phyloP scores from a whole-genome alignment of 2,113 vertebrate genomes.

The Thinocorus orbignyianus region DNA sequence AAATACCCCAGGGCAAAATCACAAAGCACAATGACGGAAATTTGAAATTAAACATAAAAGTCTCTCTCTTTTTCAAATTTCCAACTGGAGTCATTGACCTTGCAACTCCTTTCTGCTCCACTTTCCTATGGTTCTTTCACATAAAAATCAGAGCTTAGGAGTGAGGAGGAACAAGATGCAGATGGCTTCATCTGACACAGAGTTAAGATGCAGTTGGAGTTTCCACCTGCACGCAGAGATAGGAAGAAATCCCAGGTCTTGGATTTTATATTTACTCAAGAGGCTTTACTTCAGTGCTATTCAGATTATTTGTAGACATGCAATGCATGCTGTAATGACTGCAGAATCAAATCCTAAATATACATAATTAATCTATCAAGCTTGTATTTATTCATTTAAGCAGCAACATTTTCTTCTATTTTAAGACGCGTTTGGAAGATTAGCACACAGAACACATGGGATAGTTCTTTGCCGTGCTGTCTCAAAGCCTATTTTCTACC shows the following conservation, averaged over 20 bases:
- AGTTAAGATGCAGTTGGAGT: not conserved
- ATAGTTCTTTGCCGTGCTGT: not conserved
- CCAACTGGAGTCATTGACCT: not conserved
- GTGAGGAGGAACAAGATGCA: not conserved
- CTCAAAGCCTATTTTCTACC: not conserved
- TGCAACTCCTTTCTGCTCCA: not conserved
- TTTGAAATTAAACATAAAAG: not conserved
- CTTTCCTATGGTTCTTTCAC: not conserved
- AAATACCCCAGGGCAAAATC: not conserved
- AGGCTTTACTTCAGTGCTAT: not conserved
- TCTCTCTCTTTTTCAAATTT: not conserved
- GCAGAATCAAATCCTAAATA: not conserved
- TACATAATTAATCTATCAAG: constrained; percentile 26
- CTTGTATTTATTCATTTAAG: not conserved
- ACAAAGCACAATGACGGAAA: not conserved
- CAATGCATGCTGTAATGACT: not conserved
- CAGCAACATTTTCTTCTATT: constrained; percentile 11
- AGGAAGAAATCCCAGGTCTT: not conserved
- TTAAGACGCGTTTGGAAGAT: constrained; percentile 35
- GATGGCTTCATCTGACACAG: not conserved
- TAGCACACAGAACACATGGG: not conserved
- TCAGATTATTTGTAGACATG: not conserved
- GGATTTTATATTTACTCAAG: constrained; percentile 9
- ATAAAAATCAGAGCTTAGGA: not conserved
- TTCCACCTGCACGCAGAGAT: not conserved